These are phyloP conservation scores for Hydractinia symbiolongicarpus DNA, from an alignment of 30 jellyfish, hydroid and myxozoan species.

Conservation along the genomic window DNA sequence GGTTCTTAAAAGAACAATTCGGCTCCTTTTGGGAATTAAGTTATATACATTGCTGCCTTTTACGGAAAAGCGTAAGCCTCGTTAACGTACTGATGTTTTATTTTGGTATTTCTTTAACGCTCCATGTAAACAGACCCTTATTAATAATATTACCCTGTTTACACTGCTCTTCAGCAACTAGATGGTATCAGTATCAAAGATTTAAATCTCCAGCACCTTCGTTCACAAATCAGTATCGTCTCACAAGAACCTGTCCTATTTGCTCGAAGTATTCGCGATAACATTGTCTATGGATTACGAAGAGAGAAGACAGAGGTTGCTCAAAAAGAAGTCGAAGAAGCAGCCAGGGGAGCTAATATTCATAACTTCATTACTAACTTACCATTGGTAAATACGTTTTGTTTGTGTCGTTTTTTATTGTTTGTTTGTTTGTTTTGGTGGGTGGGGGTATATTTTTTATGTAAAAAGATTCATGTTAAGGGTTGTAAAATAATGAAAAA, in stretches of 20 bases:
- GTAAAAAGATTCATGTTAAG: too few relatives aligned
- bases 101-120: too few relatives aligned
- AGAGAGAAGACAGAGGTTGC: constrained; percentile 26
- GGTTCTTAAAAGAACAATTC: too few relatives aligned
- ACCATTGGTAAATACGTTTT: constrained; percentile 47
- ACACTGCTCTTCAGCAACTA: constrained; percentile 6
- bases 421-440: too few relatives aligned
- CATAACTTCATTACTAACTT: constrained; percentile 64
- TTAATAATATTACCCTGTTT: too few relatives aligned
- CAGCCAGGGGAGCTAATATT: constrained; percentile 74
- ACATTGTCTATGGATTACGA: constrained; percentile 65
- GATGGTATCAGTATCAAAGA: constrained; percentile 49
- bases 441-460: too few relatives aligned
- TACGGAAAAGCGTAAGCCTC: too few relatives aligned
- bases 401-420: not conserved
- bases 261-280: constrained; percentile 73
- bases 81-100: too few relatives aligned
- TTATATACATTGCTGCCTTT: too few relatives aligned
- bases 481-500: too few relatives aligned
- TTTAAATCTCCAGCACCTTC: constrained; percentile 59
- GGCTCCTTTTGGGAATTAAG: too few relatives aligned
- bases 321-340: constrained; percentile 57
- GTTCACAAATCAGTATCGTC: constrained; percentile 85
- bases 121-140: too few relatives aligned
- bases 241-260: constrained; percentile 95